Percentiles rank a stretch among this genome's conserved stretches.
Evolutionary conservation across 2,888 invertebrate species (phyloP).

Genomic region (Cephus nigrinus): DNA sequence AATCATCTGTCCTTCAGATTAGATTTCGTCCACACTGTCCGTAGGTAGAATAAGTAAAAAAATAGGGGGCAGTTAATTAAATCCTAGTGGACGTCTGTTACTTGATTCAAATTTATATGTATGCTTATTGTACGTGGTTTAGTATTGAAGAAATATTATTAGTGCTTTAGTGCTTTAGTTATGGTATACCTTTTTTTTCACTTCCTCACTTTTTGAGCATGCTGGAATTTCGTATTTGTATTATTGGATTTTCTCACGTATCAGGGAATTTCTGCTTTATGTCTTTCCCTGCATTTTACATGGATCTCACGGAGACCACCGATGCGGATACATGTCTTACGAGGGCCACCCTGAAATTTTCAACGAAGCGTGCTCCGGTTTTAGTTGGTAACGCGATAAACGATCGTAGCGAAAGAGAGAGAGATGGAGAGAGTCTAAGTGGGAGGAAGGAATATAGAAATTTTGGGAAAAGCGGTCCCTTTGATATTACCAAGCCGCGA

Average conservation of each 20-base stretch:
- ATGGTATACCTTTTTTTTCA: not conserved
- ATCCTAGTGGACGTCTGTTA: not conserved
- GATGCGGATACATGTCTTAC: not conserved
- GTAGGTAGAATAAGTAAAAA: constrained; percentile 4
- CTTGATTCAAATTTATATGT: not conserved
- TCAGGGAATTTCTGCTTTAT: constrained; percentile 15
- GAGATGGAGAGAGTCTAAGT: constrained; percentile 1
- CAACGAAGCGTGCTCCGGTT: constrained; percentile 30
- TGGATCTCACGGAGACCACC: not conserved
- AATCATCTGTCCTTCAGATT: constrained; percentile 36
- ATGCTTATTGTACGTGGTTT: not conserved
- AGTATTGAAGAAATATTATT: not conserved
- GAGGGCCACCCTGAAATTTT: constrained; percentile 31
- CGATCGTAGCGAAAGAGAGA: constrained; percentile 19
- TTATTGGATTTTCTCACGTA: constrained; percentile 24
- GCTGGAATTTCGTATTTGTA: not conserved
- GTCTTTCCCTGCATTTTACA: constrained; percentile 1
- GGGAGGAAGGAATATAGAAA: constrained; percentile 15
- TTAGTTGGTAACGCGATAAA: constrained; percentile 12
- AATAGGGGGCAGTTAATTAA: constrained; percentile 22
- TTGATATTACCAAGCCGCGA: constrained; percentile 4
- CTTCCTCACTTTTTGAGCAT: not conserved
- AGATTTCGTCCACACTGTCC: constrained; percentile 26
- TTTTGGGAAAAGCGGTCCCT: constrained; percentile 11
- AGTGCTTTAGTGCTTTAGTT: not conserved